A percentile compares a stretch with the other conserved stretches of the same genome.
Evolutionary conservation across 2,113 vertebrate genomes (phyloP).

Genomic region (Myotis yumanensis): DNA sequence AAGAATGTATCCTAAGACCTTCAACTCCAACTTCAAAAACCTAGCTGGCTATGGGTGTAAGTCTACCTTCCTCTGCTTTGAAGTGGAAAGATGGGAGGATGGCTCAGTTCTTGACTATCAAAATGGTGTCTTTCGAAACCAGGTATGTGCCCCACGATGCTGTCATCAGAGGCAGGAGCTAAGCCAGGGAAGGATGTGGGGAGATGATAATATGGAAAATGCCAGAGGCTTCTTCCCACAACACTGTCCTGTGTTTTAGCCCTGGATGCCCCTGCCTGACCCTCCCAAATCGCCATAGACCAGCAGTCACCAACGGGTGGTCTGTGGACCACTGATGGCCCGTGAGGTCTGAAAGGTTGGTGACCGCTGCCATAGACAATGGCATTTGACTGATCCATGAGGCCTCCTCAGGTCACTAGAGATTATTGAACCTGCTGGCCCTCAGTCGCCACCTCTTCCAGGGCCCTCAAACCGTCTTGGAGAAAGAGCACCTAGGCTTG

Average conservation of each 20-base stretch:
- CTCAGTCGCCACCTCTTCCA: background rate
- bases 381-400: background rate
- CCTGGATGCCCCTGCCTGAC: background rate
- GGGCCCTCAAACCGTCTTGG: background rate
- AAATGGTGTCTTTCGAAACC: background rate
- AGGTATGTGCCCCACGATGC: background rate
- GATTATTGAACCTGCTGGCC: background rate
- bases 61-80: background rate
- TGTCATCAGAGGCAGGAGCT: background rate
- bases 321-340: too few species aligned
- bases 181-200: background rate
- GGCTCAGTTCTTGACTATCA: fast-evolving
- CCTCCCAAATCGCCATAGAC: background rate
- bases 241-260: background rate
- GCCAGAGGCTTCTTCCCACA: background rate
- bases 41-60: fast-evolving
- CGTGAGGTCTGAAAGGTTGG: too few species aligned
- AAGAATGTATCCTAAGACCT: fast-evolving
- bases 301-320: too few species aligned
- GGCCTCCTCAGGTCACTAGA: background rate
- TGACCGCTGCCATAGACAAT: too few species aligned
- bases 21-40: background rate
- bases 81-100: fast-evolving
- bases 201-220: background rate
- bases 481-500: background rate